Evolutionary conservation across 2,888 invertebrate genomes (phyloP).

Genomic region (Galeruca laticollis): DNA sequence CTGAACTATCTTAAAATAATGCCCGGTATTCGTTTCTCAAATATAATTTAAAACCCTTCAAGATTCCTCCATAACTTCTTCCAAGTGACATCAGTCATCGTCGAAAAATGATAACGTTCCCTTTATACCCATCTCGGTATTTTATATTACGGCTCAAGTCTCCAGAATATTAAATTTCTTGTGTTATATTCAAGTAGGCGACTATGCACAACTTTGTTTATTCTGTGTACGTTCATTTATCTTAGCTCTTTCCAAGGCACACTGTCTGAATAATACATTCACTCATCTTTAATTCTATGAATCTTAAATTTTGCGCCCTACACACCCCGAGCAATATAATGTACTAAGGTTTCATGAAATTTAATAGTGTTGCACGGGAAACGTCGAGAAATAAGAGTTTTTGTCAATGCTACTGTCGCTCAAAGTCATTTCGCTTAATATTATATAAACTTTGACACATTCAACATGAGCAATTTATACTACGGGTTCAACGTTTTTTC

Average conservation of each 20-base stretch:
- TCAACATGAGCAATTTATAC: background rate
- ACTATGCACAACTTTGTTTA: conserved; percentile 58
- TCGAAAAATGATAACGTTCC: conserved; percentile 43
- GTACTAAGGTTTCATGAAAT: conserved; percentile 45
- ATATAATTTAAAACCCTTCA: conserved; percentile 33
- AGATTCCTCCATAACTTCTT: conserved; percentile 44
- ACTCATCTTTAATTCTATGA: conserved; percentile 67
- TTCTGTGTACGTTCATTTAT: conserved; percentile 61
- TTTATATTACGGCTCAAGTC: conserved; percentile 40
- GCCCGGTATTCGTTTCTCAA: conserved; percentile 28
- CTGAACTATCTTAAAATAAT: conserved; percentile 12
- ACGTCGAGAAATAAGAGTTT: conserved; percentile 28
- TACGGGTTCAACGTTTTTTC: too few relatives aligned
- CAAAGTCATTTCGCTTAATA: conserved; percentile 23
- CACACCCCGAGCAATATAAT: conserved; percentile 45
- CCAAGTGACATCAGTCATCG: conserved; percentile 38
- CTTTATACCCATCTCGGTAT: conserved; percentile 38
- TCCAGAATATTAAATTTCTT: conserved; percentile 46
- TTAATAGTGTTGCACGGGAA: conserved; percentile 42
- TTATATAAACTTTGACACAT: conserved; percentile 1
- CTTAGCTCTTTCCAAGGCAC: conserved; percentile 64
- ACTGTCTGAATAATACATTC: conserved; percentile 64
- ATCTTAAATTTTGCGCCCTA: conserved; percentile 62
- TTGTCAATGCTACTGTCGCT: conserved; percentile 30
- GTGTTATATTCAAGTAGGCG: conserved; percentile 42